Evolutionary conservation across 2,113 vertebrate genomes (phyloP), one percentile per base, ranked within the genome.

Genomic region (Muntiacus muntjak): DNA sequence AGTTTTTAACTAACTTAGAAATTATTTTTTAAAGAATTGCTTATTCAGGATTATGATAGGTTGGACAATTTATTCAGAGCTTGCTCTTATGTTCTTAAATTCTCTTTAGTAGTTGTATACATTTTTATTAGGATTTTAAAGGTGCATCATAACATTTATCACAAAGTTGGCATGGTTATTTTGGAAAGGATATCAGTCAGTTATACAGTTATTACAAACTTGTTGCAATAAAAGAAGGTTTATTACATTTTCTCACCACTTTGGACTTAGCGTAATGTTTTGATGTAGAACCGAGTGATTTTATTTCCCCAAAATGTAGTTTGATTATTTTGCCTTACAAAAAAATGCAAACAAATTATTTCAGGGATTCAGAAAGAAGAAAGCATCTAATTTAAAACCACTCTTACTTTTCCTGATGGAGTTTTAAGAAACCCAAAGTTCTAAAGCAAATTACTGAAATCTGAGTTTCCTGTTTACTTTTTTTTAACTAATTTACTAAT

Each of bases 1-100:
- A 74, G 50, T 36, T 55, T 74, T 87, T 87, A 89, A 76, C 16
- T 84, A 50, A 50, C n/a, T 87, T 87, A 87, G 47, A 86, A 81
- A 91, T 93, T 83, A 58, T 25, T n/a, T 97, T 92, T 90, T 91
- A 67, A 94, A 74, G 25, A 92, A 85, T 15, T 95, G 19, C 21
- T 74, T 10, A 74, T 71, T 62, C n/a, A 87, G 13, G 26, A 82
- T 95, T 87, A 30, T 50, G 11, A 17, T 78, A 87, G 62, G 21
- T 33, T 94, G 50, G 91, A 3, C 33, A 57, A 12, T 92, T 92
- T 89, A 83, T 64, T 85, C 71, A 86, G 67, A 47, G 21, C 86
- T 92, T 93, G 3, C 40, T 74, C 40, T 58, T 85, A 21, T 23
- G 10, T 85, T 86, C 45, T 89, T 96, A 86, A 92, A 67, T 94